Percentiles rank a stretch among this genome's conserved stretches.
Evolutionary conservation across 2,113 vertebrate genomes (phyloP).

Genomic region (Regulus satrapa): DNA sequence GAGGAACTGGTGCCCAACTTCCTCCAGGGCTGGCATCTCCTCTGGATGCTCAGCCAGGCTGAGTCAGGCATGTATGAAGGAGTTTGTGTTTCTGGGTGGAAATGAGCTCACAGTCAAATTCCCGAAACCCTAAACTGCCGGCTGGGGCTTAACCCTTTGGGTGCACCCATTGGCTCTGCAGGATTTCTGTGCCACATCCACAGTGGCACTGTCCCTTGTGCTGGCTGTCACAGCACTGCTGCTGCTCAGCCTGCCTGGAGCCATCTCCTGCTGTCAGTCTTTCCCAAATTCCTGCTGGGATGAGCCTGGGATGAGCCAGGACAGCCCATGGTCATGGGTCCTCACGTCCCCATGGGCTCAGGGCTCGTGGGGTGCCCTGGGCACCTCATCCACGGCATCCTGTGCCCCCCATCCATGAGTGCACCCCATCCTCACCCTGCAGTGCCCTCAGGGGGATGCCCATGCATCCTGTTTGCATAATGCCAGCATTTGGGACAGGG

Average conservation of each 20-base stretch:
- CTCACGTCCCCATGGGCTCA: not conserved
- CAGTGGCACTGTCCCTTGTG: not conserved
- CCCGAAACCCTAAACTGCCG: not conserved
- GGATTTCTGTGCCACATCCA: rapidly evolving
- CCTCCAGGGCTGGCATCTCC: not conserved
- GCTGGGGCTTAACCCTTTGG: not conserved
- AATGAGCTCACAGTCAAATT: not conserved
- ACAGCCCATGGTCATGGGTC: rapidly evolving
- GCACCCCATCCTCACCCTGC: rapidly evolving
- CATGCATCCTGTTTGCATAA: rapidly evolving
- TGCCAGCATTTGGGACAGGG: rapidly evolving
- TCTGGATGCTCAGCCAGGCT: not conserved
- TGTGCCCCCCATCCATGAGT: not conserved
- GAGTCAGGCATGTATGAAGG: not conserved
- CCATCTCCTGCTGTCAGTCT: not conserved
- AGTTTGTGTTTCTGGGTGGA: not conserved
- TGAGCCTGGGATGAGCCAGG: not conserved
- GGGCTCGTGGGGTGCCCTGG: not conserved
- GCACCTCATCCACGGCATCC: not conserved
- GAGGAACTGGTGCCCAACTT: not conserved
- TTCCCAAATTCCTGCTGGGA: not conserved
- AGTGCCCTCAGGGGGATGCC: not conserved
- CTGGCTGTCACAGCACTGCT: not conserved
- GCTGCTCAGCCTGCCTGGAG: not conserved
- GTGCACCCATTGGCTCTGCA: rapidly evolving